A percentile compares a stretch with the other conserved stretches of the same genome.
These are phyloP conservation scores for Teleogryllus occipitalis DNA, from an alignment of 1,140 invertebrate genomes.

Conservation along the genomic window DNA sequence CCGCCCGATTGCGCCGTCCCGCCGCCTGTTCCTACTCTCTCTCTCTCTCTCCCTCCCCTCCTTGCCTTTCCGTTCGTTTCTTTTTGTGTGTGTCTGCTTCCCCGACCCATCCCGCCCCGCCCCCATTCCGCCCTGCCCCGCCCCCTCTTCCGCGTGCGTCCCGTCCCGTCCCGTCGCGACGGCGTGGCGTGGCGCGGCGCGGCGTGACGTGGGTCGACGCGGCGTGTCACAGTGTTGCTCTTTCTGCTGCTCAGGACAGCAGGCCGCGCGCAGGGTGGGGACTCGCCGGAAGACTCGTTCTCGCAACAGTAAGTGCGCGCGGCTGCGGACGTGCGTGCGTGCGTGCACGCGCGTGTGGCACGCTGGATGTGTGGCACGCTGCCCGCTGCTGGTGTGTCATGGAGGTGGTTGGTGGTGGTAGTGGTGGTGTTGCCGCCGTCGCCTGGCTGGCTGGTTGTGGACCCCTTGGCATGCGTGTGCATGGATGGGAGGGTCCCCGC, in stretches of 20 bases:
- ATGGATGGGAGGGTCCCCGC: no score
- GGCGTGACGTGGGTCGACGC: no score
- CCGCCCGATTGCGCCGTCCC: no score
- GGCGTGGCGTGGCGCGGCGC: no score
- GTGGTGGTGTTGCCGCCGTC: no score
- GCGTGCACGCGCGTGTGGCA: neutral
- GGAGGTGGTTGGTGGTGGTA: neutral
- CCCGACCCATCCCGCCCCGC: neutral
- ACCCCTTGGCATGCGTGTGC: no score
- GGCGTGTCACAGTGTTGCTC: neutral
- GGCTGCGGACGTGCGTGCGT: neutral
- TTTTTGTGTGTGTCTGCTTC: neutral
- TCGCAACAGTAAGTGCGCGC: slow-evolving; percentile 42
- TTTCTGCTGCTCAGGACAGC: neutral
- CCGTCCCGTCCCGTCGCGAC: no score
- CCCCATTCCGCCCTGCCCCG: no score
- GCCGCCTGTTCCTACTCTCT: neutral
- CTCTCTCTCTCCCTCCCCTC: neutral
- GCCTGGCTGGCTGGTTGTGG: no score
- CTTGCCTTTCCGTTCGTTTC: neutral
- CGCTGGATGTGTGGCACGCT: neutral
- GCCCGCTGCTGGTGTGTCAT: neutral
- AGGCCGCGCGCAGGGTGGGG: slow-evolving; percentile 18
- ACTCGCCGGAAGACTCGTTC: slow-evolving; percentile 37
- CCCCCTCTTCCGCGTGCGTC: no score